These are phyloP conservation scores for Notodonta ziczac DNA, from an alignment of 2,888 invertebrate genomes.

Conservation along the genomic window DNA sequence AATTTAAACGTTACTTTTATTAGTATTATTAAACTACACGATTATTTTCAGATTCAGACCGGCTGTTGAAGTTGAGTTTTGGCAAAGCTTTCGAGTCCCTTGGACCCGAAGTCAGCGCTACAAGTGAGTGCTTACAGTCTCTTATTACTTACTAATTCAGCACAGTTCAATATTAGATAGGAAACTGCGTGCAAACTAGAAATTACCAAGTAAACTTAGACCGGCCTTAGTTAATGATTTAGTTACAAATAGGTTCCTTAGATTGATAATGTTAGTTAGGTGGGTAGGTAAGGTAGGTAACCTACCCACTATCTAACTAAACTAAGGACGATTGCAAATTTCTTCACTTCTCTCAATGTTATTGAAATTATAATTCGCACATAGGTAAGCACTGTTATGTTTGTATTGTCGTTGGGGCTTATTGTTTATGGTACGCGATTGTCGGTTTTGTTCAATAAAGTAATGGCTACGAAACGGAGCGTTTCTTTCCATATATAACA, in stretches of 20 bases:
- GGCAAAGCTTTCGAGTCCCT: constrained; percentile 85
- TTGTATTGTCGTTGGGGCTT: too few relatives aligned
- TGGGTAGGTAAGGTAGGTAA: not conserved
- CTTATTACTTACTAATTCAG: constrained; percentile 33
- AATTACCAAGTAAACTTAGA: not conserved
- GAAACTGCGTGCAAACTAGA: constrained; percentile 27
- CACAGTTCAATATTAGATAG: constrained; percentile 34
- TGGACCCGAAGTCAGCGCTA: constrained; percentile 90
- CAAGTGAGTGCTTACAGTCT: constrained; percentile 84
- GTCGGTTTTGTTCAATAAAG: too few relatives aligned
- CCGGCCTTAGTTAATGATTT: not conserved
- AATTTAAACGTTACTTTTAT: too few relatives aligned
- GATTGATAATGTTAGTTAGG: not conserved
- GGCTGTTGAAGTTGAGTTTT: constrained; percentile 78
- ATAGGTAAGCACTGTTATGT: too few relatives aligned
- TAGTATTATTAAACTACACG: constrained; percentile 4
- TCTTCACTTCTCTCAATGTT: too few relatives aligned
- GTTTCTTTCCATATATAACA: too few relatives aligned
- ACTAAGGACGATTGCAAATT: too few relatives aligned
- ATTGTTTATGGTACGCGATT: too few relatives aligned
- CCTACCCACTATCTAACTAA: not conserved
- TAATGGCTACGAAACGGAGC: too few relatives aligned
- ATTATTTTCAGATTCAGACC: constrained; percentile 77
- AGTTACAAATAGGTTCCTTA: not conserved
- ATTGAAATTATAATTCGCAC: too few relatives aligned